Evolutionary conservation across 2,113 vertebrate genomes (phyloP).

Genomic region (Paramormyrops kingsleyae): DNA sequence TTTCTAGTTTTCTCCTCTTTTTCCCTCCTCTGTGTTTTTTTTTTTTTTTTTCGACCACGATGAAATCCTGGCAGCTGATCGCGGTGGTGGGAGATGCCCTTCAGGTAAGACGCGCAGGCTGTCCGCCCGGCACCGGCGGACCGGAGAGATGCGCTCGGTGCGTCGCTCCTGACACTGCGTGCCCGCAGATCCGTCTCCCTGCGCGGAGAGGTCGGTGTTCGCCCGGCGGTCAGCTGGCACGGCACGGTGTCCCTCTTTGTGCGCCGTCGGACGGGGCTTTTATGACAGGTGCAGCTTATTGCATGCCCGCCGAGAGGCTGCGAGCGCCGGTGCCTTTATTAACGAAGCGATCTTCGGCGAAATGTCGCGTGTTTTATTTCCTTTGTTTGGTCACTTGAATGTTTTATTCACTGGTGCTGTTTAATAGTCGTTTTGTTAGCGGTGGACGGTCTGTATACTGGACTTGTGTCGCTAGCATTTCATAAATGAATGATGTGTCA

Average conservation of each 20-base stretch:
- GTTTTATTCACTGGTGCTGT: neutral
- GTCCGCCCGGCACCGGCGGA: neutral
- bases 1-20: constrained; percentile 37
- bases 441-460: neutral
- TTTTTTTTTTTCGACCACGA: constrained; percentile 39
- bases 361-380: neutral
- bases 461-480: neutral
- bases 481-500: neutral
- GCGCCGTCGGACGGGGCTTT: constrained; percentile 9
- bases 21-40: constrained; percentile 27
- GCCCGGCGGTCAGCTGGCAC: constrained; percentile 20
- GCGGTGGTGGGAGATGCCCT: constrained; percentile 71
- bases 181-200: constrained; percentile 21
- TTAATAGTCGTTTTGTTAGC: neutral
- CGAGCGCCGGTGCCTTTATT: neutral
- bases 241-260: neutral
- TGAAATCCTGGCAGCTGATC: constrained; percentile 71
- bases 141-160: constrained; percentile 39
- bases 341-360: neutral
- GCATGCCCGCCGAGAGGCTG: constrained; percentile 20
- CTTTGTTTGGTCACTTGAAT: neutral
- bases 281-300: constrained; percentile 30
- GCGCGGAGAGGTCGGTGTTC: constrained; percentile 36
- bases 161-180: constrained; percentile 29
- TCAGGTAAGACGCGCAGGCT: constrained; percentile 60